Base-by-base conservation (phyloP, 1,140 invertebrate species). In the Battus philenor region DNA sequence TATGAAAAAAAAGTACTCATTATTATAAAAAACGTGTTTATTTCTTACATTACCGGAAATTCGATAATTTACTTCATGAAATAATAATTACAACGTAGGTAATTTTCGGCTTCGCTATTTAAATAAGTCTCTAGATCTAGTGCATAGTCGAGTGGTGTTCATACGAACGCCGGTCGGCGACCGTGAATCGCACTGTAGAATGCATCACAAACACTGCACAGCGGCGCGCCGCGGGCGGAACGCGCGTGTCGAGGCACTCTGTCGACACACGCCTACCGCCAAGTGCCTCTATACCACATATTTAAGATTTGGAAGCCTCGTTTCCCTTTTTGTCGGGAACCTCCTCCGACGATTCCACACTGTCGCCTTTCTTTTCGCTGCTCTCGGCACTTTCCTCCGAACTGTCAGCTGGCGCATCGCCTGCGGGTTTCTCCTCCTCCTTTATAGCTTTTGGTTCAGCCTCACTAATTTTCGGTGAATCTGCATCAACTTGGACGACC, bases 61-160 rank as follows among this genome's bases (percentile, higher is more conserved):
- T 84, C 77, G 74, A 76, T 84, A 82, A 80, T 80, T 84, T 82
- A 80, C 62, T 80, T 68, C 68, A 64, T 70, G 66, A 80, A 50
- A 54, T 63, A 70, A 73, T 80, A 80, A 82, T 80, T 84, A 84
- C 80, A 84, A 75, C 74, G 53, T 68, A 76, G 69, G 68, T 75
- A 75, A 77, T 75, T 82, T 74, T 73, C 61, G 63, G 61, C 69
- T 72, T 63, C 55, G 65, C 66, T 81, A 80, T 77, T 81, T 80
- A 80, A 81, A 80, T 84, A 82, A 79, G 78, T 82, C 76, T 82
- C 75, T 84, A 84, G 55, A 62, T 72, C 65, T 84, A 83, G 50
- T 69, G 63, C 68, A 74, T 72, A 75, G 65, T 68, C 66, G 65
- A 29, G 24, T 50, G 57, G 66, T 59, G 56, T 55, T 50, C 67